Percentiles rank a stretch among this genome's conserved stretches.
Conservation (phyloP, 2,113 vertebrate genomes). For the Sinocyclocheilus anophthalmus region DNA sequence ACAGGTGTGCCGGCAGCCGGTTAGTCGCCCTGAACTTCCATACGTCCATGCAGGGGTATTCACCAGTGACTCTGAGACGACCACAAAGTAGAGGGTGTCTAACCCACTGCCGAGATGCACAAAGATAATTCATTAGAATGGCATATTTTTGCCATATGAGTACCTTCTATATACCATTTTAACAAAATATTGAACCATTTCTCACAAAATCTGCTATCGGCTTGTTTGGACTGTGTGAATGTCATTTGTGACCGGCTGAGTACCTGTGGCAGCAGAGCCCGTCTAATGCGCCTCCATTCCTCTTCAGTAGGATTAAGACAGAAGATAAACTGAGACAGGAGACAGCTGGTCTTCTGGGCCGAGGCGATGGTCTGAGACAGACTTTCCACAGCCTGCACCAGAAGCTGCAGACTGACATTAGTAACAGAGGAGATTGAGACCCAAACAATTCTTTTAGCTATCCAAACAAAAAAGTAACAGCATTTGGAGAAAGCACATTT, state of each 20-base stretch:
- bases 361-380: constrained; percentile 78
- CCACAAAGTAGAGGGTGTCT: constrained; percentile 83
- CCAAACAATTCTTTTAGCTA: neutral
- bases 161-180: neutral
- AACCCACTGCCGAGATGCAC: constrained; percentile 81
- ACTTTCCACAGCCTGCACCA: constrained; percentile 80
- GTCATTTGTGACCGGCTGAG: neutral
- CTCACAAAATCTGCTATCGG: neutral
- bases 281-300: constrained; percentile 84
- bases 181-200: neutral
- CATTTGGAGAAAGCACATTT: neutral
- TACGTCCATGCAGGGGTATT: constrained; percentile 72
- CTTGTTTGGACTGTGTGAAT: neutral
- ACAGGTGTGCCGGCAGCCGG: constrained; percentile 86
- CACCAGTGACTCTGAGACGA: constrained; percentile 79
- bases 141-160: neutral
- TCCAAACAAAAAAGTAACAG: neutral
- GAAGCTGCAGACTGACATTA: constrained; percentile 81
- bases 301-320: constrained; percentile 73
- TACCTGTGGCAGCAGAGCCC: constrained; percentile 84
- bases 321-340: constrained; percentile 75
- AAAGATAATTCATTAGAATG: neutral
- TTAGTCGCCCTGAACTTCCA: constrained; percentile 53
- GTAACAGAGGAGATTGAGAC: neutral
- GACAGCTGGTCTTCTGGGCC: constrained; percentile 63